phyloP scores from a whole-genome alignment of 1,140 invertebrate species.

The Tetramorium alpestre region DNA sequence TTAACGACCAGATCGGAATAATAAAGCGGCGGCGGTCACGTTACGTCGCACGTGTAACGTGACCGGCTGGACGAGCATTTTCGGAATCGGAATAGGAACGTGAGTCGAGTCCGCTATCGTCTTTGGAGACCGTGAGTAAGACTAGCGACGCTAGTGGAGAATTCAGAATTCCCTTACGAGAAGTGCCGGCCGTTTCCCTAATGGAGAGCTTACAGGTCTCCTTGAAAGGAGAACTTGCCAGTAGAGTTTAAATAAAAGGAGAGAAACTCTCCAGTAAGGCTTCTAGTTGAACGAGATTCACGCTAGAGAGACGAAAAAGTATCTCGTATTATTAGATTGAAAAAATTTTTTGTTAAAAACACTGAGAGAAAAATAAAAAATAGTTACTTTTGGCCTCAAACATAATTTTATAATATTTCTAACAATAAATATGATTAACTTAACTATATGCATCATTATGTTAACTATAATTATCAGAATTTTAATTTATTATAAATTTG shows the following conservation, averaged over 20 bases:
- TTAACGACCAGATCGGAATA: conserved; percentile 37
- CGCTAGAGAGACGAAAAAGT: background rate
- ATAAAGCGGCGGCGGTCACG: conserved; percentile 16
- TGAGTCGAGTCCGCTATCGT: background rate
- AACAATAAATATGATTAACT: too few species aligned
- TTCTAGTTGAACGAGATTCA: background rate
- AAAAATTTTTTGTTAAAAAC: background rate
- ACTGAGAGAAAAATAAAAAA: too few species aligned
- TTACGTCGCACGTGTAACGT: conserved; percentile 23
- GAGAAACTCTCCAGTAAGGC: background rate
- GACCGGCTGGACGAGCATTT: conserved; percentile 13
- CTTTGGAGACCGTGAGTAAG: background rate
- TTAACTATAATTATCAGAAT: too few species aligned
- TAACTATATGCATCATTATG: too few species aligned
- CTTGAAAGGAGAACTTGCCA: background rate
- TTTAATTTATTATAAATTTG: too few species aligned
- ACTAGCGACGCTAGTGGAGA: background rate
- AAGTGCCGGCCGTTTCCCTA: background rate
- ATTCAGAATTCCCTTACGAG: background rate
- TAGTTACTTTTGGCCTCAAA: too few species aligned
- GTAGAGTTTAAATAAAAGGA: background rate
- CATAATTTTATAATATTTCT: too few species aligned
- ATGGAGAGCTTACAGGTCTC: background rate
- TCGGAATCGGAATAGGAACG: background rate
- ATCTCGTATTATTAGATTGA: background rate